Conservation (phyloP, 2,888 invertebrate genomes). For the Phaonia tiefii region DNA sequence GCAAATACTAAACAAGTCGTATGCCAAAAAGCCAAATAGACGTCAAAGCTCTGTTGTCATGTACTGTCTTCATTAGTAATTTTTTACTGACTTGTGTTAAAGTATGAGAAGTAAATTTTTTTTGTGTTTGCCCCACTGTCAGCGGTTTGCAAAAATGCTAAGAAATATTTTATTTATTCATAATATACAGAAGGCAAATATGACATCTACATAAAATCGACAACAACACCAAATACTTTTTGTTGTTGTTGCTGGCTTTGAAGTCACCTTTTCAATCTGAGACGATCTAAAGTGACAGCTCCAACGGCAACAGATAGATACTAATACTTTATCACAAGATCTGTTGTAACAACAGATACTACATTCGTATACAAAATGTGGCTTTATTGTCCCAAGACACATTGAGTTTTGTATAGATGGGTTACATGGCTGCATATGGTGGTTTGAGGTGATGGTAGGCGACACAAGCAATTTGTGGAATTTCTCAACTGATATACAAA, state of each 20-base stretch:
- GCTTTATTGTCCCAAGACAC: background rate
- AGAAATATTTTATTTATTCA: too few relatives aligned
- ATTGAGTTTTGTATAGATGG: background rate
- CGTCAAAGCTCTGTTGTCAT: too few relatives aligned
- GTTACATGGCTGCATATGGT: too few relatives aligned
- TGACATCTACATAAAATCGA: background rate
- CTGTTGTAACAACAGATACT: background rate
- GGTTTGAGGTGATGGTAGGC: conserved; percentile 4
- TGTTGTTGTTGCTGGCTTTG: background rate
- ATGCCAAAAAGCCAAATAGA: too few relatives aligned
- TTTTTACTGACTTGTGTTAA: too few relatives aligned
- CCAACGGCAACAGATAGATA: conserved; percentile 1
- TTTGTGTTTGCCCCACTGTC: too few relatives aligned
- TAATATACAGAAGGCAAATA: too few relatives aligned
- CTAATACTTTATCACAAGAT: too few relatives aligned
- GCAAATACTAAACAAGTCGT: too few relatives aligned
- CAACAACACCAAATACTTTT: background rate
- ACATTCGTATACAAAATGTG: conserved; percentile 1
- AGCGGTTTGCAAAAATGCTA: too few relatives aligned
- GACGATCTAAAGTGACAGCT: conserved; percentile 16
- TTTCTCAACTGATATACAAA: conserved; percentile 12
- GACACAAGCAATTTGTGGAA: conserved; percentile 26
- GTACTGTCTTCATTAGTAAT: too few relatives aligned
- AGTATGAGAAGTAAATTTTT: too few relatives aligned
- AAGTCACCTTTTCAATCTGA: background rate